A percentile compares a stretch with the other conserved stretches of the same genome.
These are phyloP conservation scores for Dendrolimus punctatus DNA, from an alignment of 1,140 invertebrate species.

Conservation along the genomic window DNA sequence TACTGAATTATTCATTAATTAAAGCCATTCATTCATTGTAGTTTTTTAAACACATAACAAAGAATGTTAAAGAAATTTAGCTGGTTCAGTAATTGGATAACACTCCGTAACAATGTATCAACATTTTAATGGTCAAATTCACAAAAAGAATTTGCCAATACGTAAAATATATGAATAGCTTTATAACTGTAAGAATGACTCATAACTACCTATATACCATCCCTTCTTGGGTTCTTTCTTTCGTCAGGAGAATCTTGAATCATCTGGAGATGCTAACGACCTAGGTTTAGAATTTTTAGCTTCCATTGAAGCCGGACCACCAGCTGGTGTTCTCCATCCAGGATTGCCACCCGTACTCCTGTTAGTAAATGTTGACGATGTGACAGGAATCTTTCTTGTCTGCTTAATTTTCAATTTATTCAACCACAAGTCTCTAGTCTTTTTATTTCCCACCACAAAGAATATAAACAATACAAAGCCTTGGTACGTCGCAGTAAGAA, in stretches of 20 bases:
- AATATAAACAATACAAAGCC: constrained; percentile 71
- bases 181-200: constrained; percentile 13
- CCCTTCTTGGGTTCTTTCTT: constrained; percentile 10
- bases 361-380: constrained; percentile 60
- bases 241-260: constrained; percentile 55
- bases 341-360: constrained; percentile 30
- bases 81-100: neutral
- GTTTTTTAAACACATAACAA: too few relatives aligned
- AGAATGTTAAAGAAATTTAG: too few relatives aligned
- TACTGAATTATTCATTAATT: too few relatives aligned
- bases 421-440: constrained; percentile 68
- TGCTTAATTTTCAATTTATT: constrained; percentile 63
- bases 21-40: too few relatives aligned
- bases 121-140: too few relatives aligned
- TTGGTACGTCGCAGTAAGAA: constrained; percentile 66
- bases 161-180: neutral
- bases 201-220: constrained; percentile 13
- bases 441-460: constrained; percentile 69
- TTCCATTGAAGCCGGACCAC: constrained; percentile 24
- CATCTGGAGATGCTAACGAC: constrained; percentile 38
- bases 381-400: constrained; percentile 58
- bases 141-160: neutral
- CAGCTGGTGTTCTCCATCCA: constrained; percentile 24
- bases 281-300: constrained; percentile 44
- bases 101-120: neutral